Base-by-base conservation (phyloP, 2,888 invertebrate species). In the Catocala fraxini region DNA sequence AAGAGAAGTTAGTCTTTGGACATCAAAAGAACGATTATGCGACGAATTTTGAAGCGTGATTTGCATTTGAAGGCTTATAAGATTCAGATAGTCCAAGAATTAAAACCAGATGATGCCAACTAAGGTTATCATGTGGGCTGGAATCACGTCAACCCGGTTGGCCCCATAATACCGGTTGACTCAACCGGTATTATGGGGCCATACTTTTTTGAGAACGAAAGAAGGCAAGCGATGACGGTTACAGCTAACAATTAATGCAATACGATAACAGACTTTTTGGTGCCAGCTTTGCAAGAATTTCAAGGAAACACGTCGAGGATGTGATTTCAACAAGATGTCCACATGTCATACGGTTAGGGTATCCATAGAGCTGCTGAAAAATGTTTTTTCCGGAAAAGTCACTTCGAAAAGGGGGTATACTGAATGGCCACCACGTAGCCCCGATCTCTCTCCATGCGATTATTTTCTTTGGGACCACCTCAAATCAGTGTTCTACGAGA, bases 401-500 rank as follows among this genome's bases (percentile, higher is more conserved):
- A 56, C 56, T 48, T 56, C 52, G 51, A 56, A 62, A 62, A 56
- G 61, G 49, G 56, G n/a, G n/a, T n/a, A n/a, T n/a, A n/a, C n/a
- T n/a, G n/a, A n/a, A n/a, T n/a, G n/a, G 59, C 64, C 48, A 6
- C 56, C 56, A 59, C 53, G 59, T 45, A 57, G 58, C 55, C 59
- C 59, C 47, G 57, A 66, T 59, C 53, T 56, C 51, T 51, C 56
- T 58, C 56, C 63, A 59, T 64, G 49, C 46, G 55, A 64, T 54
- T 67, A 57, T 71, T 25, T 25, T 25, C 1, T 25, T 3, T 25
- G 56, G 64, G 70, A 68, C 48, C 64, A 66, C 68, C 68, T 70
- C 53, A 71, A 71, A 65, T 68, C 61, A 49, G 61, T 61, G n/a
- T 61, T 67, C 51, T 60, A 70, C 59, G 65, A 70, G 54, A 65